These are phyloP conservation scores for Mesocentrotus franciscanus DNA, from an alignment of 53 echinoderm and acorn worm species.

Conservation along the genomic window DNA sequence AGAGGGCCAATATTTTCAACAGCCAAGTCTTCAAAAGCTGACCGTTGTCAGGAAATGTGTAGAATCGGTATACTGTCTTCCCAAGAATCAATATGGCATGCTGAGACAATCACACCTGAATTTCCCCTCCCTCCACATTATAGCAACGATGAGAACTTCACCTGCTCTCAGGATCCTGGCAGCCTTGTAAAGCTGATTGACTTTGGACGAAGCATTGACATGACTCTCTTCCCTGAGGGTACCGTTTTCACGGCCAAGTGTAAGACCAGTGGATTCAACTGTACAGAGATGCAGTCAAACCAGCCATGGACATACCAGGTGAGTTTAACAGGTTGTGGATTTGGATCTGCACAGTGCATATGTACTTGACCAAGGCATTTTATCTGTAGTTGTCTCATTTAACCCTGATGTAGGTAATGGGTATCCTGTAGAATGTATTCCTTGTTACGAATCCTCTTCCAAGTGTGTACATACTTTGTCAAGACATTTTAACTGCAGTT, in stretches of 20 bases:
- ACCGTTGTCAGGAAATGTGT: too few relatives aligned
- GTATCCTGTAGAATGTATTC: background rate
- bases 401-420: too few relatives aligned
- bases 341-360: background rate
- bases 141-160: conserved; percentile 9
- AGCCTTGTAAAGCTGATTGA: conserved; percentile 83
- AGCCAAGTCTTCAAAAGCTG: too few relatives aligned
- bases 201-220: conserved; percentile 92
- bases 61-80: too few relatives aligned
- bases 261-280: conserved; percentile 87
- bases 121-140: background rate
- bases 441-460: background rate
- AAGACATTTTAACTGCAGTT: too few relatives aligned
- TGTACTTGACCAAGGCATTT: too few relatives aligned
- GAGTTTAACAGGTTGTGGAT: background rate
- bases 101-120: background rate
- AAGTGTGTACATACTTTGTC: too few relatives aligned
- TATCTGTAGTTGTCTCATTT: too few relatives aligned
- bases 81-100: background rate
- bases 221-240: conserved; percentile 82
- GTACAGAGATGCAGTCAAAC: conserved; percentile 84
- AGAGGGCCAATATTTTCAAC: too few relatives aligned
- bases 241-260: conserved; percentile 82
- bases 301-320: conserved; percentile 98
- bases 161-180: conserved; percentile 30